Percentiles rank a stretch among this genome's conserved stretches.
phyloP scores from a whole-genome alignment of 2,797 vertebrate species.

The Argentina silus region DNA sequence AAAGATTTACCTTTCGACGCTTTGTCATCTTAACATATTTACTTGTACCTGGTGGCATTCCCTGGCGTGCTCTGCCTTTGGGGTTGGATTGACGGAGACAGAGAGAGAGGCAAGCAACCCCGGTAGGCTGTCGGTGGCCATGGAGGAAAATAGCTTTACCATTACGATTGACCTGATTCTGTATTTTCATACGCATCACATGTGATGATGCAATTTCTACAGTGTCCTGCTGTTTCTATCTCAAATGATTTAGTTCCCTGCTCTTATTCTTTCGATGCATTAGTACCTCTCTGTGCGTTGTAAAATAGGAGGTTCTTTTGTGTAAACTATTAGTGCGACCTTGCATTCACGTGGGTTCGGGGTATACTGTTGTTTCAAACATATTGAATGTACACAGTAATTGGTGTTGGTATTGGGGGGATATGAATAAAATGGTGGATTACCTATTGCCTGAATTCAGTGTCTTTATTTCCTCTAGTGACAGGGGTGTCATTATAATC shows the following conservation, averaged over 20 bases:
- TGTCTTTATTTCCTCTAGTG: neutral
- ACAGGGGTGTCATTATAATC: neutral
- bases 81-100: neutral
- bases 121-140: constrained; percentile 45
- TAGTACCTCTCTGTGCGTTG: constrained; percentile 37
- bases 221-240: constrained; percentile 31
- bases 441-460: constrained; percentile 18
- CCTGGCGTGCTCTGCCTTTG: neutral
- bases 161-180: constrained; percentile 16
- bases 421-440: constrained; percentile 71
- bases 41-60: neutral
- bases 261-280: constrained; percentile 39
- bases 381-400: constrained; percentile 64
- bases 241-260: constrained; percentile 37
- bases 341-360: constrained; percentile 55
- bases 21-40: neutral
- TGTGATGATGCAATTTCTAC: constrained; percentile 1
- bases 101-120: constrained; percentile 27
- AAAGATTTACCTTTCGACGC: neutral
- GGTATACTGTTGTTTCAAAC: constrained; percentile 44
- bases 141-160: constrained; percentile 33
- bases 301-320: constrained; percentile 38
- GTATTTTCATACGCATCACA: constrained; percentile 43
- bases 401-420: constrained; percentile 54
- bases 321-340: constrained; percentile 45